Evolutionary conservation across 2,113 vertebrate genomes (phyloP).

Genomic region (Odontesthes bonariensis): DNA sequence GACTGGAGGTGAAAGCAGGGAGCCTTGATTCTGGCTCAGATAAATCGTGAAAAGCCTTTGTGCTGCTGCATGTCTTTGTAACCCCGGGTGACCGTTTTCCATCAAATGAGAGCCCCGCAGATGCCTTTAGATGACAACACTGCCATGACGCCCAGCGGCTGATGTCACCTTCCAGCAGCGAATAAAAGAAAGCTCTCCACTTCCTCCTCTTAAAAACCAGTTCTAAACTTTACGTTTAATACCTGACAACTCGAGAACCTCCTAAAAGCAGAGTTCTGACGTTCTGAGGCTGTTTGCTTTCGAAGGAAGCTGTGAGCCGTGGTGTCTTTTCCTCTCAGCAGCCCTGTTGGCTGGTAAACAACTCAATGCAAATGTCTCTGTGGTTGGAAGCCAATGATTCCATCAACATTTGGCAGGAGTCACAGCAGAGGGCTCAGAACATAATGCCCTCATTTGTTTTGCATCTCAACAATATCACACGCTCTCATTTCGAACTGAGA

Average conservation of each 20-base stretch:
- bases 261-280: too few species aligned
- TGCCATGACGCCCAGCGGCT: slow-evolving; percentile 39
- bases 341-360: slow-evolving; percentile 60
- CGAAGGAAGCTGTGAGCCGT: too few species aligned
- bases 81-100: slow-evolving; percentile 54
- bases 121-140: slow-evolving; percentile 46
- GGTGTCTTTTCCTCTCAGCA: slow-evolving; percentile 31
- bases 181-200: neutral
- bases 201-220: slow-evolving; percentile 6
- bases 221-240: too few species aligned
- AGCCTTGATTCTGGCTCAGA: too few species aligned
- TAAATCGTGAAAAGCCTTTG: too few species aligned
- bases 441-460: slow-evolving; percentile 77
- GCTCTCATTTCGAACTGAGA: slow-evolving; percentile 45
- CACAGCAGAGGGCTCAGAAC: slow-evolving; percentile 17
- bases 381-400: slow-evolving; percentile 72
- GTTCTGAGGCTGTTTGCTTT: too few species aligned
- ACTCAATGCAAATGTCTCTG: slow-evolving; percentile 56
- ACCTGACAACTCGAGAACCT: too few species aligned
- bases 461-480: slow-evolving; percentile 71
- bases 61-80: slow-evolving; percentile 9
- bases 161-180: slow-evolving; percentile 48
- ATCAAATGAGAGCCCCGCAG: neutral
- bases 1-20: too few species aligned
- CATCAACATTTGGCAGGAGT: slow-evolving; percentile 78